Base-by-base conservation (phyloP, 2,113 vertebrate species). In the Seriola aureovittata region DNA sequence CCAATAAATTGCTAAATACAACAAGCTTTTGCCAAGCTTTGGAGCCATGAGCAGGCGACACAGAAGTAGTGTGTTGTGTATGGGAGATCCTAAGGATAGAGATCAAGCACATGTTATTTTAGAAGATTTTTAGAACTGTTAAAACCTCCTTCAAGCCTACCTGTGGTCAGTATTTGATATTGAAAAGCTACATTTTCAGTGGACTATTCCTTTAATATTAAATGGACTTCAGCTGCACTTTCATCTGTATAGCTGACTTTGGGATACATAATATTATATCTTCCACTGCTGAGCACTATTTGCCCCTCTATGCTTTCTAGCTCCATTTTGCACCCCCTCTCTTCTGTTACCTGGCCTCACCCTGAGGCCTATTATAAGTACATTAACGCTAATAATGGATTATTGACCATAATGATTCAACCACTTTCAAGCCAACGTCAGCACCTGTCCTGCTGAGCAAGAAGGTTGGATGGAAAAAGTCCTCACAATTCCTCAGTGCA, bases 361-460 rank as follows among this genome's bases (percentile, higher is more conserved):
- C 83, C 78, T 1, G 36, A 85, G 67, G 75, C 58, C 71, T 52
- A 62, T 85, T 84, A 84, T 59, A 85, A 82, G 62, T 77, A 80
- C 75, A 90, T 90, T 90, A 88, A 66, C 0, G 0, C 50, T 85
- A 89, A 90, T 90, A 88, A 90, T 88, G 85, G 71, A 71, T 81
- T 91, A 92, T 92, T 89, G 88, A 93, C 91, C 82, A 81, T 81
- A 69, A 87, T 75, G 50, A 85, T 87, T 84, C 80, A 55, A 65
- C 85, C 38, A 59, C 21, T 77, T 84, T 81, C 68, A 72, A 8
- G 68, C 80, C 1, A 79, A 68, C 29, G 44, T 74, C 84, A 88
- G 88, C 71, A 78, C 19, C 71, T 80, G 87, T 80, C 74, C 78
- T 82, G 81, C 83, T 86, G 88, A 84, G 84, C 75, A 44, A 78